Conservation (phyloP, 2,113 vertebrate species). For the Eulemur macaco region DNA sequence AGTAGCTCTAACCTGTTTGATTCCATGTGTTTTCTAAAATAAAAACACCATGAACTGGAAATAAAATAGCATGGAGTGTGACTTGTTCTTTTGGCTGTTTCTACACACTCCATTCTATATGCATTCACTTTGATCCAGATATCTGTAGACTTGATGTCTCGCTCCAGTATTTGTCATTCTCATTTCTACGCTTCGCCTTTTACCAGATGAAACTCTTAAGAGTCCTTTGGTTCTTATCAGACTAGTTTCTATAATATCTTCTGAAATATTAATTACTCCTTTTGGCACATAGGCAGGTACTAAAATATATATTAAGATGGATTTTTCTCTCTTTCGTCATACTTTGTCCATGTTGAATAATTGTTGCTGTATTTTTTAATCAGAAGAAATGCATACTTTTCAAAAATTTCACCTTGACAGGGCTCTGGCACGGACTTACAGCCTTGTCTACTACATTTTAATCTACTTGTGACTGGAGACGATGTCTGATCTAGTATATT, state of each 20-base stretch:
- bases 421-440: neutral
- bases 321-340: neutral
- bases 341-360: slow-evolving; percentile 4
- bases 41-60: slow-evolving; percentile 51
- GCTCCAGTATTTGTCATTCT: neutral
- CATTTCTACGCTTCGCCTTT: neutral
- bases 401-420: neutral
- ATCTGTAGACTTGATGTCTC: neutral
- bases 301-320: neutral
- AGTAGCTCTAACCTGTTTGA: slow-evolving; percentile 6
- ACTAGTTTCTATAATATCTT: neutral
- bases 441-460: neutral
- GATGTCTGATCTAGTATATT: neutral
- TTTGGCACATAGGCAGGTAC: neutral
- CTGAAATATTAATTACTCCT: neutral
- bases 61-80: neutral
- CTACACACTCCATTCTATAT: neutral
- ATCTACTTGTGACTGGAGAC: neutral
- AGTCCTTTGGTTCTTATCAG: slow-evolving; percentile 22
- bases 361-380: neutral
- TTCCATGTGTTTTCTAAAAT: slow-evolving; percentile 54
- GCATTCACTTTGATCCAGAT: neutral
- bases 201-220: neutral
- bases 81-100: slow-evolving; percentile 28
- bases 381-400: neutral